Base-by-base conservation (phyloP, 2,888 invertebrate species). In the Tinea semifulvella region DNA sequence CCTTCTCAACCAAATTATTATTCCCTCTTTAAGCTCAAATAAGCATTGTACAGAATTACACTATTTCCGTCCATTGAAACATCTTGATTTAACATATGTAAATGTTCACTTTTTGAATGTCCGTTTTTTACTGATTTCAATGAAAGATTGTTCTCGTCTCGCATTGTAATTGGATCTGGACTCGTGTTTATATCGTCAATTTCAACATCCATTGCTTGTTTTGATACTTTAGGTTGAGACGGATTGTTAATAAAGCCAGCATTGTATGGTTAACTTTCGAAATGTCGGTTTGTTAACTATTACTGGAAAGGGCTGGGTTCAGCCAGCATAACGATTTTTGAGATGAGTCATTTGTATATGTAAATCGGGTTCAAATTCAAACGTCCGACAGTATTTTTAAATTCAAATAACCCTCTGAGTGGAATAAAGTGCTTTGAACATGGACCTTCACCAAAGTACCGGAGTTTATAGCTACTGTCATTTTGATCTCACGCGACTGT, bases 41-140 rank as follows among this genome's bases (percentile, higher is more conserved):
- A 62, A 58, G 62, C 65, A 67, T 71, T 68, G 68, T 65, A 58
- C 58, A 55, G 58, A 61, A 66, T 62, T 62, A 63, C 60, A 58
- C 65, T 66, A 58, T 66, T 68, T 77, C 77, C 76, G 73, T 57
- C 63, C 71, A 69, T 74, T 74, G 61, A 66, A 59, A 63, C 61
- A 59, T 63, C 60, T 61, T 58, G 27, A 45, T 61, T 64, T 56
- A 19, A 44, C 48, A 44, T 48, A 51, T 51, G 49, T 47, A 45
- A 51, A 51, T 51, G 47, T 25, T 46, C 43, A 45, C 40, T 40
- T 48, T 51, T 51, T 35, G 13, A 42, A 35, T 47, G 40, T 53
- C 61, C 56, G 56, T 58, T 65, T 61, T 64, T 40, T 40, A 40
- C 40, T 56, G 58, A 56, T 65, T 63, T 61, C 62, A 55, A 56